phyloP scores from a whole-genome alignment of 2,113 vertebrate genomes.

The Leptodactylus fuscus region DNA sequence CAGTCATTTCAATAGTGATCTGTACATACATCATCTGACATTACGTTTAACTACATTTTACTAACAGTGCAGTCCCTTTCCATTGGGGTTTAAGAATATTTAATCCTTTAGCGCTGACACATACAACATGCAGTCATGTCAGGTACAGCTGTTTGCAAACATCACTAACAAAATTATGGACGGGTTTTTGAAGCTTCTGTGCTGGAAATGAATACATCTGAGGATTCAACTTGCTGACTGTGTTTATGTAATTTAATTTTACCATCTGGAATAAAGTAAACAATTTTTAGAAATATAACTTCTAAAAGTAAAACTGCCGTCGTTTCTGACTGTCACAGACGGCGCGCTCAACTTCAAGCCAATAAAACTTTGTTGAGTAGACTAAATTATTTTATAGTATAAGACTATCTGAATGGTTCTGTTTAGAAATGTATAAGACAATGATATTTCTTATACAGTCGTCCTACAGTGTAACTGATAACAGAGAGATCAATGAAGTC shows the following conservation, averaged over 20 bases:
- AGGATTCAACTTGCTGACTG: slow-evolving; percentile 86
- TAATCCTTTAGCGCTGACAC: slow-evolving; percentile 76
- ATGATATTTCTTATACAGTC: not conserved
- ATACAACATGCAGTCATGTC: slow-evolving; percentile 72
- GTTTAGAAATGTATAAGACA: not conserved
- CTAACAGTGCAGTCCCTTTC: slow-evolving; percentile 68
- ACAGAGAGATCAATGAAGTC: not conserved
- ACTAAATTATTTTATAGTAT: slow-evolving; percentile 23
- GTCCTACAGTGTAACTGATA: not conserved
- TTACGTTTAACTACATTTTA: slow-evolving; percentile 62
- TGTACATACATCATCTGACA: slow-evolving; percentile 44
- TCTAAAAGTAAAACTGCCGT: slow-evolving; percentile 72
- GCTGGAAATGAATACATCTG: slow-evolving; percentile 77
- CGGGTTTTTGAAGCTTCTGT: slow-evolving; percentile 78
- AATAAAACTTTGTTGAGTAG: slow-evolving; percentile 44
- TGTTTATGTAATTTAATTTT: slow-evolving; percentile 91
- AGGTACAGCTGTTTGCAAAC: slow-evolving; percentile 83
- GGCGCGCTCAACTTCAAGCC: slow-evolving; percentile 9
- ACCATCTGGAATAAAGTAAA: slow-evolving; percentile 89
- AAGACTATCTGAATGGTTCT: not conserved
- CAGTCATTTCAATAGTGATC: slow-evolving; percentile 40
- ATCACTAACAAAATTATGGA: slow-evolving; percentile 84
- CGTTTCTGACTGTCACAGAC: slow-evolving; percentile 67
- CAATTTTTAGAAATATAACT: slow-evolving; percentile 79
- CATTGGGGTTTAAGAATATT: slow-evolving; percentile 71